A percentile compares a stretch with the other conserved stretches of the same genome.
Evolutionary conservation across 2,797 vertebrate species (phyloP).

Genomic region (Triplophysa bombifrons): DNA sequence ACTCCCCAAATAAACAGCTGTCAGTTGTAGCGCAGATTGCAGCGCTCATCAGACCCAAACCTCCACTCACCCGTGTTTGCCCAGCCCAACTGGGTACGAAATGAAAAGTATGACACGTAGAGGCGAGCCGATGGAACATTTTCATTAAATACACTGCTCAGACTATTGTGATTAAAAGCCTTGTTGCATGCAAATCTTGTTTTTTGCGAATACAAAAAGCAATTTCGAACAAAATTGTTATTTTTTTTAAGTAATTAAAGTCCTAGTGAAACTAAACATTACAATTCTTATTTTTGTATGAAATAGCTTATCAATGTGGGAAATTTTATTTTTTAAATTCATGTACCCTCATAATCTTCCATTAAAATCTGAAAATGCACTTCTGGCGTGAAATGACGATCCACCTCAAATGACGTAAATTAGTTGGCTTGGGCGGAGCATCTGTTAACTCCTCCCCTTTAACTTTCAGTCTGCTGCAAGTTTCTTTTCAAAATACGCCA

Average conservation of each 20-base stretch:
- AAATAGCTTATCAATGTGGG: no score
- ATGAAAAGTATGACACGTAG: constrained; percentile 28
- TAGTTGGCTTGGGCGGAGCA: no score
- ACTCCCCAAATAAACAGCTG: constrained; percentile 59
- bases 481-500: no score
- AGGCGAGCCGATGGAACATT: background rate
- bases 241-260: background rate
- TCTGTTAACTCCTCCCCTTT: no score
- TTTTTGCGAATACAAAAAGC: background rate
- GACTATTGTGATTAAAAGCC: background rate
- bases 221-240: background rate
- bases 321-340: no score
- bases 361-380: no score
- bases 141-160: background rate
- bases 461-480: no score
- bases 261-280: no score
- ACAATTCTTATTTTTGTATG: no score
- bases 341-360: no score
- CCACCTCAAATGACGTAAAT: no score
- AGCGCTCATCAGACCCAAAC: constrained; percentile 29
- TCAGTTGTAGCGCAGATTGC: constrained; percentile 22
- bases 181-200: background rate
- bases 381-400: no score
- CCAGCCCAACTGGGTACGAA: constrained; percentile 19
- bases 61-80: constrained; percentile 24